Evolutionary conservation across 2,113 vertebrate species (phyloP), one percentile per base, ranked within the genome.

Genomic region (Origma solitaria): DNA sequence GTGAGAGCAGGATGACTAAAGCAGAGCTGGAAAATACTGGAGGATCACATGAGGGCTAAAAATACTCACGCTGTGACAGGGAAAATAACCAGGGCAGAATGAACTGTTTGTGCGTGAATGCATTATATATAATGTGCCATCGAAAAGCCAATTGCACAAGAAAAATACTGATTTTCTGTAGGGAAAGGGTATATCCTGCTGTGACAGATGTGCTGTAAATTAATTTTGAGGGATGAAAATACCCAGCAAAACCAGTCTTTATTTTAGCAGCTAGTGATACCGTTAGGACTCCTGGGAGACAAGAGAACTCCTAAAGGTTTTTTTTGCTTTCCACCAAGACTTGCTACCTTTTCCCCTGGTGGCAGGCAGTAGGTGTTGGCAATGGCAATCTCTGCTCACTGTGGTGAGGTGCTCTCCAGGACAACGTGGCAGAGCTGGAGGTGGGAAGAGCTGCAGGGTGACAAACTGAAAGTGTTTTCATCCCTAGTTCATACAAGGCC

Each of bases 21-120:
- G 94, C 96, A 90, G 93, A 95, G 96, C 94, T 98, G 98, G 97
- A 98, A 98, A 98, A 97, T 97, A 96, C 96, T 97, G 96, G 85
- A 95, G 97, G 95, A 97, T 98, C 97, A 98, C 98, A 97, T 98
- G 97, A 97, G 94, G 56, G 95, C 98, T 98, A 98, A 98, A 98
- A 98, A 98, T 98, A 98, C 97, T 95, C 92, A 51, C 5, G 21
- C 95, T 95, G 90, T 86, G 95, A 97, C 97, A 95, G 96, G 97
- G 95, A 98, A 95, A 96, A 97, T 94, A 96, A 98, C 92, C 97
- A 97, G 97, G 96, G 92, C 96, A 95, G 97, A 97, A 97, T 97
- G 83, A 96, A 92, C 94, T 93, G 94, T 96, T 88, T 10, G 93
- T 75, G 81, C 61, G 57, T 31, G 69, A 91, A 69, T 31, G 65